A percentile compares a stretch with the other conserved stretches of the same genome.
These are phyloP conservation scores for Cydia fagiglandana DNA, from an alignment of 1,140 invertebrate genomes.

Conservation along the genomic window DNA sequence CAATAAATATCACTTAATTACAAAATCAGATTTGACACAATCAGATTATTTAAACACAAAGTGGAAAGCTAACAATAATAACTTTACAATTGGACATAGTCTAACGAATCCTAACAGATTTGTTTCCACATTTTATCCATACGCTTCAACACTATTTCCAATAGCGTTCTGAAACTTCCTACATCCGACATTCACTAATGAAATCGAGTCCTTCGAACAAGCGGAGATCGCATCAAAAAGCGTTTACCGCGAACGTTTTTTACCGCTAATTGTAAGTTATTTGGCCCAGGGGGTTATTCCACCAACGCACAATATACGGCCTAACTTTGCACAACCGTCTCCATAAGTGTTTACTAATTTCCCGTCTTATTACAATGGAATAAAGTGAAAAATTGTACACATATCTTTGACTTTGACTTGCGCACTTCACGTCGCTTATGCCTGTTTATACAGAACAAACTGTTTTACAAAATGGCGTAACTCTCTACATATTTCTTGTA, in stretches of 20 bases:
- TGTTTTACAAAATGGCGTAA: neutral
- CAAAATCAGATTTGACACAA: too few relatives aligned
- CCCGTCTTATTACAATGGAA: neutral
- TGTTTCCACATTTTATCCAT: neutral
- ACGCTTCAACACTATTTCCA: neutral
- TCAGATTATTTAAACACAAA: too few relatives aligned
- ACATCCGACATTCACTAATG: conserved; percentile 50
- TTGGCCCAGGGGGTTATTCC: conserved; percentile 36
- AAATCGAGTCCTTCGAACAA: conserved; percentile 53
- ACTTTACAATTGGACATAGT: neutral
- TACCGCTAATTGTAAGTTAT: conserved; percentile 54
- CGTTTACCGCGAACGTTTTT: conserved; percentile 50
- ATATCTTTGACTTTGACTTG: neutral
- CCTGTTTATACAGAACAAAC: neutral
- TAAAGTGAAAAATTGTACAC: neutral
- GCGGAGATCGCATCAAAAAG: conserved; percentile 52
- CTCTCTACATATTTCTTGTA: neutral
- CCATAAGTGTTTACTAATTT: neutral
- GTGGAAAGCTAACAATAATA: neutral
- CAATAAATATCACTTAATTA: too few relatives aligned
- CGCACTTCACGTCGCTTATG: neutral
- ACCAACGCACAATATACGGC: neutral
- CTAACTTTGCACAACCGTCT: conserved; percentile 11
- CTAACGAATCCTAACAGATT: neutral
- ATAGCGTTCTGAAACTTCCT: conserved; percentile 34